Base-by-base conservation (phyloP, 2,797 vertebrate species). In the Amniataba percoides region DNA sequence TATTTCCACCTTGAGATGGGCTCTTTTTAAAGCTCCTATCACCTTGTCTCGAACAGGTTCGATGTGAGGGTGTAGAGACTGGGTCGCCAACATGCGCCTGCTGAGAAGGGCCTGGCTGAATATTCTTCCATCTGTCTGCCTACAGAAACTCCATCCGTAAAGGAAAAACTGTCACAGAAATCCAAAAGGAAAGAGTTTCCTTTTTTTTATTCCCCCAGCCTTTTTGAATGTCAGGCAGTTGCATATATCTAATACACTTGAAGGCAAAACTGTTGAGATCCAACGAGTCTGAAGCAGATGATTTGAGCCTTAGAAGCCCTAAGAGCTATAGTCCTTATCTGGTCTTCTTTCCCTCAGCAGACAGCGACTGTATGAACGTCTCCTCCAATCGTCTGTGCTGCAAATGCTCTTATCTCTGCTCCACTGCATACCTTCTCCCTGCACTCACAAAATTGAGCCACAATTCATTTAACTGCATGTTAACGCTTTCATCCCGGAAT, bases 321-420 rank as follows among this genome's bases (percentile, higher is more conserved):
- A 78, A 88, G 85, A 90, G 85, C 85, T 80, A 67, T 61, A 57
- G 74, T 67, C 75, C 88, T 93, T 93, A 94, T 93, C 93, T 86
- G 78, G 74, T 83, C 68, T 62, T 86, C 74, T 71, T 77, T 65
- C 72, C 80, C 67, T 76, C 82, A 45, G 80, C 85, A 84, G 80
- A 86, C 83, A 8, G 79, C 60, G 49, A 76, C 76, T 71, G 75
- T 79, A 80, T 59, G 71, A 84, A 72, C 62, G 76, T 86, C 83
- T 88, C 60, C 81, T 80, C 74, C 77, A 84, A 74, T 89, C 82
- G 21, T 67, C 86, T 70, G 61, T 56, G 77, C 81, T 70, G 80
- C 59, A 79, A 82, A 88, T 36, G 15, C 73, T 72, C 87, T 92
- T 92, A 93, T 94, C 91, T 84, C 71, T 4, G 1, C 71, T 74